phyloP scores from a whole-genome alignment of 1,140 invertebrate species.

The Bicyclus anynana region DNA sequence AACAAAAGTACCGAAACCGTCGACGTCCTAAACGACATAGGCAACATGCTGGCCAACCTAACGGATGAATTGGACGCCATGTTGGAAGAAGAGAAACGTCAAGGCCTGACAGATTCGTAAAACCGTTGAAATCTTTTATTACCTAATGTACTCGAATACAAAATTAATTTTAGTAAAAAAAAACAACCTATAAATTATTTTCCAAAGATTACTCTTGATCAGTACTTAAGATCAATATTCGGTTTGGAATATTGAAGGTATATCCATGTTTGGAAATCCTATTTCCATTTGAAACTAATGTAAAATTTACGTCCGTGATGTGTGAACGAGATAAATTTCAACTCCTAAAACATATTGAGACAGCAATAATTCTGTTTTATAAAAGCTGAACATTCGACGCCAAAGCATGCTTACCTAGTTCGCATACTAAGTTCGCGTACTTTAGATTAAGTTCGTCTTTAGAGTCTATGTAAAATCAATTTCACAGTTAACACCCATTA shows the following conservation, averaged over 20 bases:
- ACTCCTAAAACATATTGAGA: background rate
- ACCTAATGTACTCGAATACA: conserved; percentile 46
- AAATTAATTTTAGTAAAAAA: conserved; percentile 36
- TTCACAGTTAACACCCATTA: too few relatives aligned
- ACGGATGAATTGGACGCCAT: conserved; percentile 96
- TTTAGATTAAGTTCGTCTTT: too few relatives aligned
- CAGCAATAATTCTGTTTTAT: background rate
- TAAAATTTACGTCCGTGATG: conserved; percentile 1
- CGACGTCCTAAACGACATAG: conserved; percentile 97
- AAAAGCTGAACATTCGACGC: background rate
- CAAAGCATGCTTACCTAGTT: background rate
- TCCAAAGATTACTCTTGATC: conserved; percentile 52
- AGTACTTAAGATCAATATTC: conserved; percentile 23
- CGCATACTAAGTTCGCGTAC: too few relatives aligned
- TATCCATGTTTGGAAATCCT: background rate
- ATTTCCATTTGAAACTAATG: background rate
- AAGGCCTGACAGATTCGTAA: conserved; percentile 82
- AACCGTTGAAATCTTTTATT: conserved; percentile 22
- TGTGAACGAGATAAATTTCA: conserved; percentile 2
- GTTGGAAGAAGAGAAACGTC: conserved; percentile 93
- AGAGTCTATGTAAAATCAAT: too few relatives aligned
- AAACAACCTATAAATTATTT: conserved; percentile 26
- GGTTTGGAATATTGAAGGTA: conserved; percentile 15
- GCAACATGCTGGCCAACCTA: conserved; percentile 96
- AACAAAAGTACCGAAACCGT: conserved; percentile 81